phyloP scores from a whole-genome alignment of 2,888 invertebrate species.

The Tuberolachnus salignus region DNA sequence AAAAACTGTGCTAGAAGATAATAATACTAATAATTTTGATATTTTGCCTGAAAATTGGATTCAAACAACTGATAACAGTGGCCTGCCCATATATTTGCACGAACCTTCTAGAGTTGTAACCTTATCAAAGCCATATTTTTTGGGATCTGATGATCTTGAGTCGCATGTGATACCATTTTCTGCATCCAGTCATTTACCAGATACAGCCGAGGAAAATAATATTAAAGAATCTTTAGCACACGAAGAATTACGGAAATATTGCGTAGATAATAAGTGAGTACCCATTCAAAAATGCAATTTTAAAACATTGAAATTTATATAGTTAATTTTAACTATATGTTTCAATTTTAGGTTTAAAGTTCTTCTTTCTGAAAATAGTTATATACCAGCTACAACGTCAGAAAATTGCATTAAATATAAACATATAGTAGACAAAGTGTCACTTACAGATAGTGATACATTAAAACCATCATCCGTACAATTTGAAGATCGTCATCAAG shows the following conservation, averaged over 20 bases:
- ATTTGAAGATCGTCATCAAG: constrained; percentile 63
- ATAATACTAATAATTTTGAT: constrained; percentile 80
- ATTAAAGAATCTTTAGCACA: constrained; percentile 79
- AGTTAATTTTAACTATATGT: not conserved
- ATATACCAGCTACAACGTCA: no score
- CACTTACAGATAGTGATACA: constrained; percentile 88
- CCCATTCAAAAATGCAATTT: no score
- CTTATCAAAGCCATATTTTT: constrained; percentile 90
- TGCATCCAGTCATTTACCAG: constrained; percentile 91
- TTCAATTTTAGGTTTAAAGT: constrained; percentile 42
- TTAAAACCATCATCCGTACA: constrained; percentile 83
- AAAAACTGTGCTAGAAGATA: constrained; percentile 17
- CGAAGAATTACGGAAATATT: constrained; percentile 82
- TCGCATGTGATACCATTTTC: constrained; percentile 95
- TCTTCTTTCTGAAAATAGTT: no score
- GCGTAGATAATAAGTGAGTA: constrained; percentile 75
- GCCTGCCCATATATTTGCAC: constrained; percentile 95
- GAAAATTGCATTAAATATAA: constrained; percentile 62
- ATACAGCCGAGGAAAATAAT: constrained; percentile 85
- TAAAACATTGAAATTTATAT: not conserved
- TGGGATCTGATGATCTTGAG: constrained; percentile 90
- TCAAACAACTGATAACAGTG: constrained; percentile 91
- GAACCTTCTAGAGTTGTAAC: constrained; percentile 87
- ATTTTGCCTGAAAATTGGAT: constrained; percentile 98
- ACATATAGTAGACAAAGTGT: constrained; percentile 79